Conservation (phyloP, 1,140 invertebrate genomes). For the Phymastichus coffea region DNA sequence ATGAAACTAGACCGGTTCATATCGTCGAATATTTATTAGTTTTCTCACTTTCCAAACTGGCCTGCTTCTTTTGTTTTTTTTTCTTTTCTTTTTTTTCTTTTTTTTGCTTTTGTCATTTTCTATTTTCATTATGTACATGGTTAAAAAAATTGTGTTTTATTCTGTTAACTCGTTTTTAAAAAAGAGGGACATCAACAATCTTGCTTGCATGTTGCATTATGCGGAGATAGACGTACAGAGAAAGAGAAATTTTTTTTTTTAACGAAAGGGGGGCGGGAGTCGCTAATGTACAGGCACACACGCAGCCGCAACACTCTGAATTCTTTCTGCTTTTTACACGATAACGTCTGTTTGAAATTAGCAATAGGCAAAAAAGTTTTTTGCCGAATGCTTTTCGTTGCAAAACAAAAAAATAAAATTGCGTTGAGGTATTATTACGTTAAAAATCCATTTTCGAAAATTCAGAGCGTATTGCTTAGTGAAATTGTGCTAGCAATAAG, state of each 20-base stretch:
- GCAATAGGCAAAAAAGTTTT: no score
- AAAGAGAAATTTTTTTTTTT: neutral
- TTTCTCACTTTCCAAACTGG: conserved; percentile 9
- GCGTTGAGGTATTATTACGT: no score
- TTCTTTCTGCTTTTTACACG: no score
- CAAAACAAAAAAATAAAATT: no score
- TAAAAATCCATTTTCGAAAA: neutral
- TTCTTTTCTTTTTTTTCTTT: neutral
- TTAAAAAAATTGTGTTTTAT: no score
- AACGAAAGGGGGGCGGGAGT: neutral
- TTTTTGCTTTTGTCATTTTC: neutral
- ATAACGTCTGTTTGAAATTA: neutral
- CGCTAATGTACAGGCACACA: no score
- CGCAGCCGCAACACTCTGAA: neutral
- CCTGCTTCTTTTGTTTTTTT: neutral
- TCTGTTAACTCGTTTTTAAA: neutral
- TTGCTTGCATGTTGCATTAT: no score
- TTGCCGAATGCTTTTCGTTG: no score
- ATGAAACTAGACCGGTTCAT: conserved; percentile 19
- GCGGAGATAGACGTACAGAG: no score
- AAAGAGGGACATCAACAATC: neutral
- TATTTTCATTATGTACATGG: no score
- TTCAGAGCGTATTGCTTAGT: conserved; percentile 4
- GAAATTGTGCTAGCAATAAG: conserved; percentile 11
- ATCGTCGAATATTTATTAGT: conserved; percentile 22